These are phyloP conservation scores for Lycophotia porphyrea DNA, from an alignment of 2,888 invertebrate species.

Conservation along the genomic window DNA sequence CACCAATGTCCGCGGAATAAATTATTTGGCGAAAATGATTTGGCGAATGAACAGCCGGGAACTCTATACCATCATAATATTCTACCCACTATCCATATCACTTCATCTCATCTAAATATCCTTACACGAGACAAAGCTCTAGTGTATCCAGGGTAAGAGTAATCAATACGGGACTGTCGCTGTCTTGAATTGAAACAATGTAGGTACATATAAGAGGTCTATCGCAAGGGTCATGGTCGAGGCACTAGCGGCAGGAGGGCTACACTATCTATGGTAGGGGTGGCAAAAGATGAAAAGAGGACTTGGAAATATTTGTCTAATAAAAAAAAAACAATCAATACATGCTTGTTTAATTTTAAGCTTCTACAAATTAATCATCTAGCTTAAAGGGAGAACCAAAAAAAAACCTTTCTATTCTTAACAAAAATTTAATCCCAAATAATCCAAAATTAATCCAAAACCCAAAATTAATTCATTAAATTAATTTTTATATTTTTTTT, in stretches of 20 bases:
- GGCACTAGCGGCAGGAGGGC: slow-evolving; percentile 47
- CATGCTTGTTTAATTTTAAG: not conserved
- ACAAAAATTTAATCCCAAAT: too few relatives aligned
- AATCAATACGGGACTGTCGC: slow-evolving; percentile 59
- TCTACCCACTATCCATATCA: too few relatives aligned
- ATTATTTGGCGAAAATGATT: too few relatives aligned
- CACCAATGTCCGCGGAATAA: too few relatives aligned
- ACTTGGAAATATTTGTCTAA: not conserved
- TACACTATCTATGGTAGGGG: slow-evolving; percentile 50
- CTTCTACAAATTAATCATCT: not conserved
- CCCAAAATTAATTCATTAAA: too few relatives aligned
- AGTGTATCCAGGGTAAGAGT: slow-evolving; percentile 24
- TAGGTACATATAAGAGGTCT: slow-evolving; percentile 47
- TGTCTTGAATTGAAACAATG: slow-evolving; percentile 61
- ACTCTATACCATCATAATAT: too few relatives aligned
- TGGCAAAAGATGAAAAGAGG: slow-evolving; percentile 26
- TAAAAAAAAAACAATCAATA: not conserved
- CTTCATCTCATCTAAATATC: slow-evolving; percentile 33
- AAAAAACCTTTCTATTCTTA: not conserved
- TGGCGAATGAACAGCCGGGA: too few relatives aligned
- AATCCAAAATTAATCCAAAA: too few relatives aligned
- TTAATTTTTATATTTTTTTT: too few relatives aligned
- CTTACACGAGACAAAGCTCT: not conserved
- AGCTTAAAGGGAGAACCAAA: not conserved
- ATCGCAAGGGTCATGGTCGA: slow-evolving; percentile 63